phyloP scores from a whole-genome alignment of 2,888 invertebrate species.

The Drosophila ezoana region DNA sequence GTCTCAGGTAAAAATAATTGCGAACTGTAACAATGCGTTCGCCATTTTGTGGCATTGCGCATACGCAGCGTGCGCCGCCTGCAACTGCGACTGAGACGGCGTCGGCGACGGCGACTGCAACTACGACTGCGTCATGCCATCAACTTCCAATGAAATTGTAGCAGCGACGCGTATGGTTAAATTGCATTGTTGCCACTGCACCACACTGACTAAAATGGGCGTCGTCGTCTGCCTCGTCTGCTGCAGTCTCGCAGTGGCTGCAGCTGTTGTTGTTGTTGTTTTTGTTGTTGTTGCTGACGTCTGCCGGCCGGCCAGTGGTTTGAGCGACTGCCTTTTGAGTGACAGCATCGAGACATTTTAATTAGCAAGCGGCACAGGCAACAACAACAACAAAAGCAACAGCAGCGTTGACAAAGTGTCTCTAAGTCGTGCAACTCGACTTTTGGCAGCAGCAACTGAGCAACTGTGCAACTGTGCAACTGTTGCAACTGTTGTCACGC shows the following conservation, averaged over 20 bases:
- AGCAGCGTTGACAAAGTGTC: slow-evolving; percentile 49
- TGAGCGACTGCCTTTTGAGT: slow-evolving; percentile 70
- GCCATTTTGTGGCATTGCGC: slow-evolving; percentile 72
- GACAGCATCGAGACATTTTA: slow-evolving; percentile 76
- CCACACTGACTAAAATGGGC: slow-evolving; percentile 68
- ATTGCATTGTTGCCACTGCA: slow-evolving; percentile 69
- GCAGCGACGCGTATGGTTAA: slow-evolving; percentile 65
- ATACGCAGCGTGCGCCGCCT: slow-evolving; percentile 61
- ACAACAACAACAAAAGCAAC: slow-evolving; percentile 34
- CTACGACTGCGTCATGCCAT: slow-evolving; percentile 23
- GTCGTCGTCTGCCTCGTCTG: slow-evolving; percentile 40
- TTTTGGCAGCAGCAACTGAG: slow-evolving; percentile 59
- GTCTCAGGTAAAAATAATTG: slow-evolving; percentile 66
- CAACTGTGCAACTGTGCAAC: slow-evolving; percentile 20
- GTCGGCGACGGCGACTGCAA: slow-evolving; percentile 9
- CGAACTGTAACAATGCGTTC: slow-evolving; percentile 76
- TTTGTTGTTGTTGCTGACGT: slow-evolving; percentile 24
- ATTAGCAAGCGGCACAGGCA: slow-evolving; percentile 59
- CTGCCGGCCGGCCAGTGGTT: slow-evolving; percentile 33
- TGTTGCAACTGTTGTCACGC: slow-evolving; percentile 69
- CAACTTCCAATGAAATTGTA: slow-evolving; percentile 76
- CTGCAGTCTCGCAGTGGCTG: not conserved
- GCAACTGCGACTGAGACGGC: slow-evolving; percentile 8
- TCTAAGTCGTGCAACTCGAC: slow-evolving; percentile 63
- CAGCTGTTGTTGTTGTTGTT: slow-evolving; percentile 3